A percentile compares a stretch with the other conserved stretches of the same genome.
phyloP scores from a whole-genome alignment of 2,888 invertebrate genomes.

The Zaprionus obscuricornis region DNA sequence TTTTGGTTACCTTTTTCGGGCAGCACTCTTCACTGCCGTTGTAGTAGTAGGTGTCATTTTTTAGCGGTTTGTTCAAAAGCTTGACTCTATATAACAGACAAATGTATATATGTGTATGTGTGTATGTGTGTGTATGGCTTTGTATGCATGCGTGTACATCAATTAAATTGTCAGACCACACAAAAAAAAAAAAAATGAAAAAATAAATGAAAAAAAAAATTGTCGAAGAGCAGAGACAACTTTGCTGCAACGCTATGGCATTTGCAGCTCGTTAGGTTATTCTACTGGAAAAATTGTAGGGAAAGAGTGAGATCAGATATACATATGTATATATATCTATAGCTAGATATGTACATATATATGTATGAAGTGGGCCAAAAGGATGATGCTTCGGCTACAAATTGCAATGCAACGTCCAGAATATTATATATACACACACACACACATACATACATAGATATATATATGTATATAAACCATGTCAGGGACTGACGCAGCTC shows the following conservation, averaged over 20 bases:
- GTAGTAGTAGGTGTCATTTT: constrained; percentile 63
- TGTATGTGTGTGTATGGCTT: constrained; percentile 12
- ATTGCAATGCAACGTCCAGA: constrained; percentile 52
- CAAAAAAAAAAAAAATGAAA: constrained; percentile 10
- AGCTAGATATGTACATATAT: not conserved
- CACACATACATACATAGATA: constrained; percentile 2
- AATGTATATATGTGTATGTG: not conserved
- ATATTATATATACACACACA: constrained; percentile 39
- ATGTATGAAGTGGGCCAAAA: constrained; percentile 48
- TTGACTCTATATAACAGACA: constrained; percentile 22
- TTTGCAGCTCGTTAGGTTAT: constrained; percentile 70
- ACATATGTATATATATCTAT: no score
- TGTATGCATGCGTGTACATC: constrained; percentile 62
- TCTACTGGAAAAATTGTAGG: not conserved
- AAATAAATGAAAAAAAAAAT: constrained; percentile 1
- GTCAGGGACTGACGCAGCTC: constrained; percentile 63
- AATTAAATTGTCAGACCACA: constrained; percentile 70
- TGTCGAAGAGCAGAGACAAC: constrained; percentile 45
- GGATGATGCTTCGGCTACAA: constrained; percentile 44
- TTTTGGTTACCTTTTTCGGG: constrained; percentile 52
- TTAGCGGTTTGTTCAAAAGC: constrained; percentile 73
- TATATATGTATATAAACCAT: constrained; percentile 35
- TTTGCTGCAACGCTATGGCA: constrained; percentile 37
- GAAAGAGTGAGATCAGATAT: no score
- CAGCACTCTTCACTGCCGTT: not conserved